Evolutionary conservation across 2,113 vertebrate species (phyloP).

Genomic region (Piaya cayana): DNA sequence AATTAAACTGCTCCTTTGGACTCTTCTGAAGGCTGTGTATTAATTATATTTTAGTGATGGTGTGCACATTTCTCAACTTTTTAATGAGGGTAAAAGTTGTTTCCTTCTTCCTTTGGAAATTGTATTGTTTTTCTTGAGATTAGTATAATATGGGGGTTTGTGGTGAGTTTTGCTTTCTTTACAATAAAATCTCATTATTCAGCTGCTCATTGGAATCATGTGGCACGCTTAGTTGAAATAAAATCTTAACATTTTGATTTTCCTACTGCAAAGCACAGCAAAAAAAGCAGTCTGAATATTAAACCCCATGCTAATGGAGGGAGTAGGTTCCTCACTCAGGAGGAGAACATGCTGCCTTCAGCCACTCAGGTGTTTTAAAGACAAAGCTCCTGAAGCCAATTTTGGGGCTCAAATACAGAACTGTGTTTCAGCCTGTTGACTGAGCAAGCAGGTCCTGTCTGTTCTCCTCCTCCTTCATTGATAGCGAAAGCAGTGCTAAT

Average conservation of each 20-base stretch:
- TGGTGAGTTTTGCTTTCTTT: neutral
- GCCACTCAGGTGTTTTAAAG: neutral
- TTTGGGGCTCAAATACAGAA: neutral
- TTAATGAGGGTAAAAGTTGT: conserved; percentile 33
- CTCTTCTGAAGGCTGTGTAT: conserved; percentile 43
- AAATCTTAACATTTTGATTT: neutral
- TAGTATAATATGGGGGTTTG: neutral
- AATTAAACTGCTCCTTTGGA: conserved; percentile 66
- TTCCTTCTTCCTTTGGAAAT: neutral
- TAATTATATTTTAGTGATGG: conserved; percentile 50
- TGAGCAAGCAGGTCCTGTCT: neutral
- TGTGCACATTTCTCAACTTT: conserved; percentile 40
- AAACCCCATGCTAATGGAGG: neutral
- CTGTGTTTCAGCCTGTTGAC: neutral
- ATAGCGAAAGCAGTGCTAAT: neutral
- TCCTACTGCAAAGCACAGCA: neutral
- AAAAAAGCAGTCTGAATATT: fast-evolving
- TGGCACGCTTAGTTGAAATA: neutral
- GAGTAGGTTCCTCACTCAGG: neutral
- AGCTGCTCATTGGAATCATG: neutral
- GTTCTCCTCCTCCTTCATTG: neutral
- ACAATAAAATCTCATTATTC: neutral
- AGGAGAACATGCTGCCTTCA: neutral
- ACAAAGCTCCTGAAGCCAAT: neutral
- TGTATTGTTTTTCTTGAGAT: neutral